Conservation (phyloP, 2,797 vertebrate genomes). For the Benthosema pterotum region DNA sequence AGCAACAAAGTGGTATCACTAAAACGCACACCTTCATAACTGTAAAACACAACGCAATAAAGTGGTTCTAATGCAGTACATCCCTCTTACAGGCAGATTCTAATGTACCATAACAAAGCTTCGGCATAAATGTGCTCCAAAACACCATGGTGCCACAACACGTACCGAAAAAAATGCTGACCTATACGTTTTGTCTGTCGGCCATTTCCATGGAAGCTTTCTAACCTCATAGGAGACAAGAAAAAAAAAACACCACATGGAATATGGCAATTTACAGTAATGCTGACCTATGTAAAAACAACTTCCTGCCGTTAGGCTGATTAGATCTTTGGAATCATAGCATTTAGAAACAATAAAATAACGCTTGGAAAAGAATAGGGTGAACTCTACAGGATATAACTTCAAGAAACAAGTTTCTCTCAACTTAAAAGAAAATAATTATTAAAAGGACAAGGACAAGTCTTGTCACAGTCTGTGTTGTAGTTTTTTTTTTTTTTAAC, state of each 20-base stretch:
- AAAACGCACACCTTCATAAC: constrained; percentile 6
- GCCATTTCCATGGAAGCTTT: neutral
- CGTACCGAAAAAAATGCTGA: too few species aligned
- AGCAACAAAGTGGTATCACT: too few species aligned
- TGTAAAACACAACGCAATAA: neutral
- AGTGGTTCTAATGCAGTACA: too few species aligned
- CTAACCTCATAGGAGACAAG: neutral
- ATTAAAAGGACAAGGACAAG: too few species aligned
- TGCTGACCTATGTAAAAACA: neutral
- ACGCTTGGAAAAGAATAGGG: constrained; percentile 1
- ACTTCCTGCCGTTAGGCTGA: constrained; percentile 3
- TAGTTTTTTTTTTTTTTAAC: too few species aligned
- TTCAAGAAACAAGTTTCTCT: constrained; percentile 17
- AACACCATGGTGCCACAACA: too few species aligned
- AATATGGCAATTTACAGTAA: constrained; percentile 12
- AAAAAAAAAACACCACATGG: constrained; percentile 18
- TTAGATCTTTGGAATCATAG: constrained; percentile 26
- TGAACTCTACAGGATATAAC: constrained; percentile 22
- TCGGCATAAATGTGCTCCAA: neutral
- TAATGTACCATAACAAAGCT: constrained; percentile 15
- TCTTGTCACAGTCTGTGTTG: too few species aligned
- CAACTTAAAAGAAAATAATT: constrained; percentile 38
- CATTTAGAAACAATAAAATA: constrained; percentile 5
- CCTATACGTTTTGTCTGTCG: too few species aligned
- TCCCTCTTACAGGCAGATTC: constrained; percentile 14